Conservation (phyloP, 2,113 vertebrate genomes). For the Pomatorhinus ruficollis region DNA sequence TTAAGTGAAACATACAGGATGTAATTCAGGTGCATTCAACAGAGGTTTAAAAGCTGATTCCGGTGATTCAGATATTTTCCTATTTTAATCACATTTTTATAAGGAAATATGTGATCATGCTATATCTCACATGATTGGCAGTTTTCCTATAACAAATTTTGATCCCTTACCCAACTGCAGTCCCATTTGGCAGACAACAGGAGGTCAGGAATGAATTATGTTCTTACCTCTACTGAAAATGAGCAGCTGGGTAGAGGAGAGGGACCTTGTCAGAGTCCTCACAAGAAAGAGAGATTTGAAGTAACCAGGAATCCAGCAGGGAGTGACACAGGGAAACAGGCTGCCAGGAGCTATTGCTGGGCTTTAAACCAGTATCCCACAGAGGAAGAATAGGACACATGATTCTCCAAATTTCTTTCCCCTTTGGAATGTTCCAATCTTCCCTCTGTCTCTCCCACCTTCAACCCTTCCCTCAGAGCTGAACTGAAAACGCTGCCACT, state of each 20-base stretch:
- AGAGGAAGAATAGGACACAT: not conserved
- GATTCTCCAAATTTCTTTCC: not conserved
- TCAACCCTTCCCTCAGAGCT: not conserved
- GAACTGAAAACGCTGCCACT: not conserved
- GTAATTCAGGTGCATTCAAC: not conserved
- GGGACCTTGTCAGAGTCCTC: not conserved
- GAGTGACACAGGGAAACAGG: not conserved
- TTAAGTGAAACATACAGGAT: not conserved
- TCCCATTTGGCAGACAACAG: not conserved
- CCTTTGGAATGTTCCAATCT: not conserved
- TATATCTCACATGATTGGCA: not conserved
- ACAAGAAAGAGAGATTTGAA: not conserved
- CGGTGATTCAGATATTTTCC: not conserved
- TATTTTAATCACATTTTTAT: not conserved
- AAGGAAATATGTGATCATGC: not conserved
- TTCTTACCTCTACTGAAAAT: not conserved
- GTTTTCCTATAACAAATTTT: not conserved
- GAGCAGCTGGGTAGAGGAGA: not conserved
- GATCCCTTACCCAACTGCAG: not conserved
- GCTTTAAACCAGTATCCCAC: not conserved
- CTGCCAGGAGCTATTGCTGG: not conserved
- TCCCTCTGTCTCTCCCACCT: not conserved
- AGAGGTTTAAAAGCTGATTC: not conserved
- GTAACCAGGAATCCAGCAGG: not conserved
- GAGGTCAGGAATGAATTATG: not conserved